Evolutionary conservation across 2,113 vertebrate genomes (phyloP).

Genomic region (Leucoraja erinaceus): DNA sequence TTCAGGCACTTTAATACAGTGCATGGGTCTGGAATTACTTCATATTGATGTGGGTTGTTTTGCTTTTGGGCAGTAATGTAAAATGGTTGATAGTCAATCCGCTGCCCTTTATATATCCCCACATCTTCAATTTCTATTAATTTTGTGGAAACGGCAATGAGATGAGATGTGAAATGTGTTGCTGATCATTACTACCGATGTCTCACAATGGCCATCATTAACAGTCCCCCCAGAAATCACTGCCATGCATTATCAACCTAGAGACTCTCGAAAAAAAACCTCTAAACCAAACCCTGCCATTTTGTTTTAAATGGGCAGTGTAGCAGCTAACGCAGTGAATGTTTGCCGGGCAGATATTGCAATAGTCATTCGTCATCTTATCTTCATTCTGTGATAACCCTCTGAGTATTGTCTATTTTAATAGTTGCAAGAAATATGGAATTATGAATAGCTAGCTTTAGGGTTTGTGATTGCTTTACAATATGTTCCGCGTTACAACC

Average conservation of each 20-base stretch:
- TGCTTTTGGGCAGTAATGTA: neutral
- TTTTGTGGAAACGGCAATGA: neutral
- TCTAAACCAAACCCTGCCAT: neutral
- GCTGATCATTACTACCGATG: neutral
- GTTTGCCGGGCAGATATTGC: neutral
- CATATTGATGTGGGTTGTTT: neutral
- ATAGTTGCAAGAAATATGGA: constrained; percentile 11
- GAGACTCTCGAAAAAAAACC: neutral
- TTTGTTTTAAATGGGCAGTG: neutral
- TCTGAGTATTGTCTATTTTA: neutral
- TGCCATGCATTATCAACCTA: neutral
- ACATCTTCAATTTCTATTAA: neutral
- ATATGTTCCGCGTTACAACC: constrained; percentile 26
- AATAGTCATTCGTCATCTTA: constrained; percentile 7
- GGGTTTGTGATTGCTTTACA: constrained; percentile 23
- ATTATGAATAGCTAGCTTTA: neutral
- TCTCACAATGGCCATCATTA: neutral
- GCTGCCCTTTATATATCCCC: neutral
- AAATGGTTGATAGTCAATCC: too few species aligned
- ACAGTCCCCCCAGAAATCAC: neutral
- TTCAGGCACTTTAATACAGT: neutral
- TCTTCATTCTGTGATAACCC: constrained; percentile 10
- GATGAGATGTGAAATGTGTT: neutral
- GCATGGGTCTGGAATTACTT: neutral
- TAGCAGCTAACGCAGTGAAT: neutral